Conservation (phyloP, 2,113 vertebrate species). For the Oreochromis aureus region DNA sequence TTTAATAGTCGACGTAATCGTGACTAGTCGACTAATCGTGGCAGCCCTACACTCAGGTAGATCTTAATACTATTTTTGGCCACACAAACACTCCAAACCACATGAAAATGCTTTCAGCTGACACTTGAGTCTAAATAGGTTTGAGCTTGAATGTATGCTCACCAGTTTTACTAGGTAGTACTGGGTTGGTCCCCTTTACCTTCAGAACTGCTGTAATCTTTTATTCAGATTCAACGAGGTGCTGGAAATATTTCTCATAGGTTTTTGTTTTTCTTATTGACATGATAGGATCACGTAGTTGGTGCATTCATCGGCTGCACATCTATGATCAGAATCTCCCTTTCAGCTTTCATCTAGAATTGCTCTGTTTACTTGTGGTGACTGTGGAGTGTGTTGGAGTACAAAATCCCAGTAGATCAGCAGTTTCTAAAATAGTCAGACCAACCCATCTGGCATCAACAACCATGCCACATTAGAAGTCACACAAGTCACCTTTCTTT, state of each 20-base stretch:
- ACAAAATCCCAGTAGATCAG: background rate
- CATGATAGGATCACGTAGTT: background rate
- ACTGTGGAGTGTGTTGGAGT: background rate
- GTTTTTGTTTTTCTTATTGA: too few relatives aligned
- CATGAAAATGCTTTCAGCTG: background rate
- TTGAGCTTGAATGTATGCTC: background rate
- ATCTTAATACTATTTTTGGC: background rate
- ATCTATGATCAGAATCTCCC: background rate
- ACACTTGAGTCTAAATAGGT: background rate
- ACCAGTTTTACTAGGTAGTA: background rate
- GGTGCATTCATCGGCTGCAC: background rate
- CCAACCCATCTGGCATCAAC: background rate
- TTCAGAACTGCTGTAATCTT: background rate
- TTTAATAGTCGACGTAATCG: too few relatives aligned
- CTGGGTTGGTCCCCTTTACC: background rate
- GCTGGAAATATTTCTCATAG: background rate
- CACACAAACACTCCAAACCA: background rate
- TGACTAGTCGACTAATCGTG: too few relatives aligned
- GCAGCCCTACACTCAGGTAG: background rate
- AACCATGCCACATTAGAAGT: background rate
- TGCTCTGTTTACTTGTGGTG: background rate
- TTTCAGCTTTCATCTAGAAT: background rate
- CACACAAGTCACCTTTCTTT: background rate
- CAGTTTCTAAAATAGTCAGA: background rate
- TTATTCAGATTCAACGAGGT: background rate